These are phyloP conservation scores for Hydrolagus colliei DNA, from an alignment of 2,797 vertebrate species.

Conservation along the genomic window DNA sequence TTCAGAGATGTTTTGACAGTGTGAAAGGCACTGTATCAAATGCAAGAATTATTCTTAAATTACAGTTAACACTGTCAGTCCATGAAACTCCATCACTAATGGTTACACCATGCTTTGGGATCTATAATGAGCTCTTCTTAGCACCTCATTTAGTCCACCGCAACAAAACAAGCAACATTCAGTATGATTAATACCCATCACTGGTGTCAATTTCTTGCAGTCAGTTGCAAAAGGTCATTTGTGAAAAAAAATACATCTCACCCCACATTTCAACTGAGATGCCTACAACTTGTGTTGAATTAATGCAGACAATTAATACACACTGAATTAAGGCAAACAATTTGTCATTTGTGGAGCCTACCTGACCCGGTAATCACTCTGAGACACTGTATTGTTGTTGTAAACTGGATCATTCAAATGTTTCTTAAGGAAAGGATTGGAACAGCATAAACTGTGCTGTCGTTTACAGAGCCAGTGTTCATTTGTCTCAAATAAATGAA, in stretches of 20 bases:
- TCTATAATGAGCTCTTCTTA: slow-evolving; percentile 29
- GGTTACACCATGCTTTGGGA: slow-evolving; percentile 9
- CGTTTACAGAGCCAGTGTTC: too few relatives aligned
- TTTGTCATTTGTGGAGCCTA: background rate
- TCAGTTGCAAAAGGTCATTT: slow-evolving; percentile 28
- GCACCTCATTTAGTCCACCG: slow-evolving; percentile 30
- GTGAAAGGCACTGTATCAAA: too few relatives aligned
- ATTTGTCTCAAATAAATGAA: too few relatives aligned
- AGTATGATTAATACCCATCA: slow-evolving; percentile 33
- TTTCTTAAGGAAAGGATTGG: too few relatives aligned
- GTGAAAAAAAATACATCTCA: too few relatives aligned
- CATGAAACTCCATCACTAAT: background rate
- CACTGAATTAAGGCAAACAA: background rate
- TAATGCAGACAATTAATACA: background rate
- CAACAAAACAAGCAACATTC: slow-evolving; percentile 1
- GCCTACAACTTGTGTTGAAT: background rate
- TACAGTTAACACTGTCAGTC: background rate
- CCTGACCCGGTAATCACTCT: background rate
- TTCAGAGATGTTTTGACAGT: too few relatives aligned
- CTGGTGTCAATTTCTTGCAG: slow-evolving; percentile 26
- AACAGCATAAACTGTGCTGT: too few relatives aligned
- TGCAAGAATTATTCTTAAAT: too few relatives aligned
- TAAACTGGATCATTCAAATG: too few relatives aligned
- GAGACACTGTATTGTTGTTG: too few relatives aligned
- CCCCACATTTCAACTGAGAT: too few relatives aligned